Evolutionary conservation across 2,888 invertebrate species (phyloP).

Genomic region (Megalurothrips usitatus): DNA sequence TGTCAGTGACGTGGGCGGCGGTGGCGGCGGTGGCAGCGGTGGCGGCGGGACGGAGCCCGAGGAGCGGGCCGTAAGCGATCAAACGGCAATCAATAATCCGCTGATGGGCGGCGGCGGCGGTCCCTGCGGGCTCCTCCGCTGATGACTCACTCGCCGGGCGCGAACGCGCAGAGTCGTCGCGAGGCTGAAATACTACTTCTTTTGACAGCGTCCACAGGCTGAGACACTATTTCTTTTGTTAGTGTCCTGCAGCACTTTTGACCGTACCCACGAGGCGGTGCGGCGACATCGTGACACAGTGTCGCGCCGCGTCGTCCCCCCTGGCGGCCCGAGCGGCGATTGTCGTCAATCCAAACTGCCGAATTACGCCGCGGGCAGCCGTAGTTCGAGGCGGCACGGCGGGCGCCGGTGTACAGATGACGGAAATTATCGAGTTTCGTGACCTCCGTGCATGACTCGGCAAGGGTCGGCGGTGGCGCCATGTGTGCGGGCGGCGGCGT

Average conservation of each 20-base stretch:
- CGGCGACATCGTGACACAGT: too few relatives aligned
- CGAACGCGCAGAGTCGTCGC: too few relatives aligned
- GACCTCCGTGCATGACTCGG: background rate
- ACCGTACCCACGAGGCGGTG: too few relatives aligned
- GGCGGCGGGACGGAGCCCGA: too few relatives aligned
- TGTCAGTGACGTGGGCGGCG: too few relatives aligned
- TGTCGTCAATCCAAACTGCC: background rate
- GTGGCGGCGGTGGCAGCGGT: too few relatives aligned
- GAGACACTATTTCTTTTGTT: too few relatives aligned
- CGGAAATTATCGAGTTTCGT: conserved; percentile 14
- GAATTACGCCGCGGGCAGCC: background rate
- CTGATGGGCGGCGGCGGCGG: background rate
- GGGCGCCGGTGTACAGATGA: conserved; percentile 3
- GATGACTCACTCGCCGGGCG: too few relatives aligned
- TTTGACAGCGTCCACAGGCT: too few relatives aligned
- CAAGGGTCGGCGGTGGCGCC: background rate
- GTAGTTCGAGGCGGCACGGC: background rate
- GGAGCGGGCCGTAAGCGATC: background rate
- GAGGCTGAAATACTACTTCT: too few relatives aligned
- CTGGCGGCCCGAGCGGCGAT: background rate
- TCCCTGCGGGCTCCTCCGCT: too few relatives aligned
- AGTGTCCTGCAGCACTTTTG: too few relatives aligned
- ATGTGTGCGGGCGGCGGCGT: background rate
- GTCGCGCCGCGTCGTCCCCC: background rate
- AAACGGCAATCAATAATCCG: background rate